Evolutionary conservation across 2,113 vertebrate genomes (phyloP), one percentile per base, ranked within the genome.

Genomic region (Vidua macroura): DNA sequence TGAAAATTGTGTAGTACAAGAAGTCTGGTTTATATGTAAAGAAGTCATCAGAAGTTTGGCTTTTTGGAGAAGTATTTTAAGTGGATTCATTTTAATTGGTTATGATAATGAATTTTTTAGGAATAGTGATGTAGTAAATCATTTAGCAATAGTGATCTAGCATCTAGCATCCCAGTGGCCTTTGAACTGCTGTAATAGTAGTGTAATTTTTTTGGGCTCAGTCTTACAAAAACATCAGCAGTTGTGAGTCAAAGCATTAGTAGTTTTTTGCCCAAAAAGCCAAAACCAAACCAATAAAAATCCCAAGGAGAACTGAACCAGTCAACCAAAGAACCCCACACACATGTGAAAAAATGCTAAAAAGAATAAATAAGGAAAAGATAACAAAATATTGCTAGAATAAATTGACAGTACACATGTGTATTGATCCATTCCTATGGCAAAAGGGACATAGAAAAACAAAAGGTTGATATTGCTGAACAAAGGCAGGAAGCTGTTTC

Each of bases 261-360:
- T 41, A 13, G 3, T 27, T 48, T 56, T 76, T 79, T 15, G 25
- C 49, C 33, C 11, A 10, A 62, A 49, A 35, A 18, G 6, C 23
- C 31, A 22, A 39, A 69, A 43, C 25, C 23, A 13, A n/a, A 13
- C 6, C 23, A 52, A 33, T 9, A 39, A 35, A 48, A 60, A 60
- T 35, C 10, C 1, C 15, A 44, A 46, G 33, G 23, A 46, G 41
- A 46, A 23, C 33, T 0, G 1, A 74, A 48, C n/a, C 19, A 39
- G 28, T 46, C 39, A 85, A 35, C 20, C 11, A 46, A 48, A 53
- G 27, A 33, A 16, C 8, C 5, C 28, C 20, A 33, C 60, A 49
- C 10, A 53, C 0, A 0, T 24, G 14, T 8, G 20, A 13, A 52
- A 78, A 41, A 73, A 5, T 0, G 4, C 3, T 41, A 48, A 49